A percentile compares a stretch with the other conserved stretches of the same genome.
Conservation (phyloP, 2,113 vertebrate species). For the Limnothrissa miodon region DNA sequence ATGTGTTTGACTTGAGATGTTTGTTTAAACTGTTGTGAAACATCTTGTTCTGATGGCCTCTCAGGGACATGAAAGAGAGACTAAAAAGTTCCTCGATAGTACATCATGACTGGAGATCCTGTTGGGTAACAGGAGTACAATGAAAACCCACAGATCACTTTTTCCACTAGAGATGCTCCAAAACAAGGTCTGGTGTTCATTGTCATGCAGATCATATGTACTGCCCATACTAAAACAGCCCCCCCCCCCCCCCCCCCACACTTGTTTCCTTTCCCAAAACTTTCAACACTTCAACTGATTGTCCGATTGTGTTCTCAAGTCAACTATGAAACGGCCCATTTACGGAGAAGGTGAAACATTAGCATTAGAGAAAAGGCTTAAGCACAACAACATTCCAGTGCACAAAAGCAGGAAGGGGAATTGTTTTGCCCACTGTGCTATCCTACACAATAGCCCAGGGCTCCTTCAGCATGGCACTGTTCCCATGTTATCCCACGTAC, state of each 20-base stretch:
- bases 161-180: not conserved
- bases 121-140: not conserved
- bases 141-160: not conserved
- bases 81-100: not conserved
- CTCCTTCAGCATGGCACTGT: constrained; percentile 30
- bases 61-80: not conserved
- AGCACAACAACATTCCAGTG: constrained; percentile 59
- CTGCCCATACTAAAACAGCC: not conserved
- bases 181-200: not conserved
- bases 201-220: not conserved
- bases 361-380: not conserved
- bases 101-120: not conserved
- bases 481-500: not conserved
- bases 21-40: constrained; percentile 12
- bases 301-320: not conserved
- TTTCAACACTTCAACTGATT: not conserved
- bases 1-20: not conserved
- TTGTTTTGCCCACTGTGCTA: constrained; percentile 40
- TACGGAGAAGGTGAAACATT: not conserved
- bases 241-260: not conserved
- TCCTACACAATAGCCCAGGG: constrained; percentile 12
- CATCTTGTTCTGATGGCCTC: not conserved
- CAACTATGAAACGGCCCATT: not conserved
- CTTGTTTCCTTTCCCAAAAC: not conserved
- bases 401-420: constrained; percentile 67